These are phyloP conservation scores for Epinephelus fuscoguttatus DNA, from an alignment of 2,113 vertebrate species.

Conservation along the genomic window DNA sequence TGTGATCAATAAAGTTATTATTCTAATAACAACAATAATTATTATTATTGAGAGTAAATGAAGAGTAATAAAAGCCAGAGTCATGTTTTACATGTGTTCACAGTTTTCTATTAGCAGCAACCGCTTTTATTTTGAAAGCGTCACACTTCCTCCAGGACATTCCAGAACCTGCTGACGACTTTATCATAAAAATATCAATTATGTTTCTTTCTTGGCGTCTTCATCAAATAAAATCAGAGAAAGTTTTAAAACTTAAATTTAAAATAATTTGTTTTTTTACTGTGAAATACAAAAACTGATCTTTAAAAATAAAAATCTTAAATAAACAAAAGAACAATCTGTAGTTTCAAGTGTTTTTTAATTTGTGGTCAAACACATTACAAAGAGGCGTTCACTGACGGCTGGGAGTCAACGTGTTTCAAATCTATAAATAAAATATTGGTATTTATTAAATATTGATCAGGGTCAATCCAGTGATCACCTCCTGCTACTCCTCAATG, in stretches of 20 bases:
- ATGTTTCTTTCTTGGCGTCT: not conserved
- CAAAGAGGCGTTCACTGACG: constrained; percentile 41
- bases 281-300: not conserved
- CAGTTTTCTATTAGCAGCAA: no score
- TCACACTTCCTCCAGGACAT: not conserved
- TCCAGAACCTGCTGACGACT: not conserved
- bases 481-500: not conserved
- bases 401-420: not conserved
- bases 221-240: no score
- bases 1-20: no score
- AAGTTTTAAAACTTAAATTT: not conserved
- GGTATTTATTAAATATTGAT: no score
- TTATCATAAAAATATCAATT: not conserved
- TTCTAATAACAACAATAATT: no score
- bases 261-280: not conserved
- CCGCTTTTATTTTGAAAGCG: constrained; percentile 40
- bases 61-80: no score
- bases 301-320: not conserved
- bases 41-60: no score
- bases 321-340: not conserved
- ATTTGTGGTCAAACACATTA: constrained; percentile 31
- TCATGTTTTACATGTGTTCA: no score
- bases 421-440: not conserved
- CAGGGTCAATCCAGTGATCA: no score
- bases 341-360: constrained; percentile 24